phyloP scores from a whole-genome alignment of 2,113 vertebrate genomes.

The Hypocryptadius cinnamomeus region DNA sequence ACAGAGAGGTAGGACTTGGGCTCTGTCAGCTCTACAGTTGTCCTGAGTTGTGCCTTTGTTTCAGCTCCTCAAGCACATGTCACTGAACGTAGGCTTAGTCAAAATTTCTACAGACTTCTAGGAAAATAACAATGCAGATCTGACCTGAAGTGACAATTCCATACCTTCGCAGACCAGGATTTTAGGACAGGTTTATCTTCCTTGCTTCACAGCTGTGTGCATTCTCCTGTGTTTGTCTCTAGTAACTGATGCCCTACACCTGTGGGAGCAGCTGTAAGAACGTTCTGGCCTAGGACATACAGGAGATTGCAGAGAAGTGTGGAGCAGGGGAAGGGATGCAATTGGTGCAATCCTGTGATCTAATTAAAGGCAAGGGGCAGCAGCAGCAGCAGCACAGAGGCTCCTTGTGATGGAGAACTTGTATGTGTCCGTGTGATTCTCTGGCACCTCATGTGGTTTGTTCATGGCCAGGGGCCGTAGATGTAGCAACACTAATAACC shows the following conservation, averaged over 20 bases:
- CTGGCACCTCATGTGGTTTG: not conserved
- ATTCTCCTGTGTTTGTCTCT: not conserved
- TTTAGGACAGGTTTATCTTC: not conserved
- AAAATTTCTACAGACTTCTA: not conserved
- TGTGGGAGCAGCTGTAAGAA: not conserved
- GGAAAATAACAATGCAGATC: not conserved
- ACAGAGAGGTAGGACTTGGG: not conserved
- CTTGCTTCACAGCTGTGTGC: not conserved
- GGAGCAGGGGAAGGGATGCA: not conserved
- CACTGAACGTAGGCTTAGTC: not conserved
- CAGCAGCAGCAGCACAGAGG: not conserved
- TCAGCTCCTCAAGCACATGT: not conserved
- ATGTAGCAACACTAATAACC: not conserved
- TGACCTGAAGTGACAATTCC: not conserved
- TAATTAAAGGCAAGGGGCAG: not conserved
- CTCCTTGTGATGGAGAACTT: not conserved
- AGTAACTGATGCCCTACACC: not conserved
- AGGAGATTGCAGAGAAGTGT: not conserved
- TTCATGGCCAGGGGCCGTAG: not conserved
- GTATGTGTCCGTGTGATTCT: rapidly evolving
- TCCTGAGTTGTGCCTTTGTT: not conserved
- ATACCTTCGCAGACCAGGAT: not conserved
- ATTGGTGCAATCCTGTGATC: not conserved
- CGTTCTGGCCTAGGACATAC: not conserved
- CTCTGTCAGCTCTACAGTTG: not conserved